Evolutionary conservation across 2,113 vertebrate genomes (phyloP).

Genomic region (Leptobrachium leishanense): DNA sequence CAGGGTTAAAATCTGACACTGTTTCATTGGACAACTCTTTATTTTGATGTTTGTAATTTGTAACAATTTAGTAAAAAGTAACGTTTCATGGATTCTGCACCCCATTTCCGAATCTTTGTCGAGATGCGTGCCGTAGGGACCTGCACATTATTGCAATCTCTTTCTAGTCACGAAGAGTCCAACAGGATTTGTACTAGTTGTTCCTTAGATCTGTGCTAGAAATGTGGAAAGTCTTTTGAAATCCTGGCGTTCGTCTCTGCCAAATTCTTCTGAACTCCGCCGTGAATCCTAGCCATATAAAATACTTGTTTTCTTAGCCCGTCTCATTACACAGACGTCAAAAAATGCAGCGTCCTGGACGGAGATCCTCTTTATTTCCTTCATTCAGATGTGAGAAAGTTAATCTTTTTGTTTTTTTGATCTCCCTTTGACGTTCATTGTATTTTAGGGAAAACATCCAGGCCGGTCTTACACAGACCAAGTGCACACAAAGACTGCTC

Average conservation of each 20-base stretch:
- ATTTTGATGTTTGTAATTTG: background rate
- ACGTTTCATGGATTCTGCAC: background rate
- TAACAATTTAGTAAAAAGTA: background rate
- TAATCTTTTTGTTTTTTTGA: slow-evolving; percentile 23
- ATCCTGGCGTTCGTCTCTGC: slow-evolving; percentile 38
- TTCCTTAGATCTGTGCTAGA: slow-evolving; percentile 45
- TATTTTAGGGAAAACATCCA: slow-evolving; percentile 44
- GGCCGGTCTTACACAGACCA: slow-evolving; percentile 27
- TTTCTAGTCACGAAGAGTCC: slow-evolving; percentile 35
- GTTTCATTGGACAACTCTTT: background rate
- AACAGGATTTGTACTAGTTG: slow-evolving; percentile 46
- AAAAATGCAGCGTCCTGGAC: slow-evolving; percentile 44
- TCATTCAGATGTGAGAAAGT: slow-evolving; percentile 31
- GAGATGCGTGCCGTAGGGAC: slow-evolving; percentile 21
- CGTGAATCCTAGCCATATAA: slow-evolving; percentile 46
- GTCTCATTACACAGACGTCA: slow-evolving; percentile 45
- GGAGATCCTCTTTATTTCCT: slow-evolving; percentile 41
- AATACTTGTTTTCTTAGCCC: slow-evolving; percentile 47
- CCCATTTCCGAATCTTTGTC: background rate
- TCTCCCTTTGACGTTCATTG: slow-evolving; percentile 39
- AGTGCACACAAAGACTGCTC: slow-evolving; percentile 27
- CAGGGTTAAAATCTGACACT: too few species aligned
- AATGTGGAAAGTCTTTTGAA: slow-evolving; percentile 49
- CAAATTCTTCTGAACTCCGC: slow-evolving; percentile 42
- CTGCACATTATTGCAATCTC: slow-evolving; percentile 38